phyloP scores from a whole-genome alignment of 2,888 invertebrate genomes.

The Mamestra brassicae region DNA sequence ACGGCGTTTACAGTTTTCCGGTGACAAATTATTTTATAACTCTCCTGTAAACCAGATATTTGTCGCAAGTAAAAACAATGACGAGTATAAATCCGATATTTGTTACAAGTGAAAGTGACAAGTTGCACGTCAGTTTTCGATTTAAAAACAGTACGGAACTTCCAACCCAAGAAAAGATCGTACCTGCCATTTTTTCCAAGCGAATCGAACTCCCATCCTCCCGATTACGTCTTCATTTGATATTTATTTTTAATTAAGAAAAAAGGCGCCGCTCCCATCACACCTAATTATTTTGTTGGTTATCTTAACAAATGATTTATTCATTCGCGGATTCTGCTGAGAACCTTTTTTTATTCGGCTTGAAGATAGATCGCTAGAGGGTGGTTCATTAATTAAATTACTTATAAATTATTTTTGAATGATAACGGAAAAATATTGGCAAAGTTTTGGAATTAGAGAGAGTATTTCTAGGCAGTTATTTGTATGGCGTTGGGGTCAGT shows the following conservation, averaged over 20 bases:
- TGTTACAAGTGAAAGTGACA: too few relatives aligned
- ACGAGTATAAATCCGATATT: not conserved
- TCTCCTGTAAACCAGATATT: too few relatives aligned
- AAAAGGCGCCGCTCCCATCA: conserved; percentile 77
- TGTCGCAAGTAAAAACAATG: not conserved
- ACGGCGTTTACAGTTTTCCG: too few relatives aligned
- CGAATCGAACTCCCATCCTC: conserved; percentile 68
- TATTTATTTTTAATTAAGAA: conserved; percentile 90
- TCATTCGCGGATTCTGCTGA: conserved; percentile 66
- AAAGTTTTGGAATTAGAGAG: conserved; percentile 54
- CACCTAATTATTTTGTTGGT: conserved; percentile 87
- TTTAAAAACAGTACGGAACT: conserved; percentile 46
- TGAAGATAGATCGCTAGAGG: conserved; percentile 75
- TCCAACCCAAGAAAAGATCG: not conserved
- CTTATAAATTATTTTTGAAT: conserved; percentile 72
- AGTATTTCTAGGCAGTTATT: not conserved
- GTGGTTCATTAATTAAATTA: conserved; percentile 77
- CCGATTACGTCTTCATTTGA: conserved; percentile 83
- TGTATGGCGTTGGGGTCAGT: not conserved
- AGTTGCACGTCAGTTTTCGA: too few relatives aligned
- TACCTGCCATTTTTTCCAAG: conserved; percentile 36
- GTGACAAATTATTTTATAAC: too few relatives aligned
- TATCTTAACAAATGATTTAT: conserved; percentile 88
- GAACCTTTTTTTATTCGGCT: conserved; percentile 75
- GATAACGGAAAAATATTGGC: conserved; percentile 69